phyloP scores from a whole-genome alignment of 2,797 vertebrate species.

The Parambassis ranga region DNA sequence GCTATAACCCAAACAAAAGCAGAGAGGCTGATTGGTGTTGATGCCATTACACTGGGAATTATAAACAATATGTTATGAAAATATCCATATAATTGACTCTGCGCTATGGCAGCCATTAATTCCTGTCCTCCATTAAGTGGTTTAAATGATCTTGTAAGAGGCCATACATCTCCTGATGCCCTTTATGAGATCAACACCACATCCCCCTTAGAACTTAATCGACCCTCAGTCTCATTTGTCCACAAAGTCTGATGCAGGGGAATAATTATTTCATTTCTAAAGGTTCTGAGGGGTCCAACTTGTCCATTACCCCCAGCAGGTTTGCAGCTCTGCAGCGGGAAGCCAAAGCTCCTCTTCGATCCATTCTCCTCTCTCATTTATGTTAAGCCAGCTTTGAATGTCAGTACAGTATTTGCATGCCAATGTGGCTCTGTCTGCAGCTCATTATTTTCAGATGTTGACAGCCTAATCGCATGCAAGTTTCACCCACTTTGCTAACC shows the following conservation, averaged over 20 bases:
- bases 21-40: constrained; percentile 53
- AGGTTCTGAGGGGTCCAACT: constrained; percentile 69
- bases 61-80: constrained; percentile 80
- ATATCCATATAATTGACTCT: constrained; percentile 82
- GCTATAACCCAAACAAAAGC: constrained; percentile 68
- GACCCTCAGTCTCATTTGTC: constrained; percentile 74
- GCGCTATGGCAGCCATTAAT: constrained; percentile 76
- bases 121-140: constrained; percentile 79
- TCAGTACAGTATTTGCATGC: constrained; percentile 79
- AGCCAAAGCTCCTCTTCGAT: constrained; percentile 59
- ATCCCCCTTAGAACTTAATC: constrained; percentile 72
- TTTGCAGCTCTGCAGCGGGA: constrained; percentile 48
- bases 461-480: constrained; percentile 71
- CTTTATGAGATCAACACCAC: constrained; percentile 79
- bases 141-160: constrained; percentile 82
- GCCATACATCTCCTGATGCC: constrained; percentile 79
- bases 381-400: constrained; percentile 79
- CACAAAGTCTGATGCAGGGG: constrained; percentile 62
- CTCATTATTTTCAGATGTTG: constrained; percentile 76
- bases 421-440: constrained; percentile 69
- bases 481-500: constrained; percentile 69
- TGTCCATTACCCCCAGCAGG: constrained; percentile 67
- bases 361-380: constrained; percentile 71
- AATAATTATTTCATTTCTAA: constrained; percentile 76
- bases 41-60: constrained; percentile 71